A percentile compares a stretch with the other conserved stretches of the same genome.
These are phyloP conservation scores for Hyppa rectilinea DNA, from an alignment of 2,888 invertebrate species.

Conservation along the genomic window DNA sequence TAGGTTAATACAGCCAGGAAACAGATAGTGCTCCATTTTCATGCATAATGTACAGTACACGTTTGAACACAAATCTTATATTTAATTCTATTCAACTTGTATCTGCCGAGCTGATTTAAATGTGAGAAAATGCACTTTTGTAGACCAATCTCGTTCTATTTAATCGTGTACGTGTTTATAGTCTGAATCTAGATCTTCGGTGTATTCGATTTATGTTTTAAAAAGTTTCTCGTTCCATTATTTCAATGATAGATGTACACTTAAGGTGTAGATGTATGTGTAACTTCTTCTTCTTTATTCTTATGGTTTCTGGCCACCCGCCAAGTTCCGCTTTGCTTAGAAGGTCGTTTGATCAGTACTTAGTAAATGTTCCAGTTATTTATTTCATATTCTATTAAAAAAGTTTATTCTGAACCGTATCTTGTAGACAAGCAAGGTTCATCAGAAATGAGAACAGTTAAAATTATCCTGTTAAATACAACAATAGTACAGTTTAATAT, in stretches of 20 bases:
- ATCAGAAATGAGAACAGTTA: conserved; percentile 9
- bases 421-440: conserved; percentile 25
- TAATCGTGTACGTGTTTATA: conserved; percentile 41
- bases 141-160: conserved; percentile 21
- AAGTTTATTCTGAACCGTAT: neutral
- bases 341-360: conserved; percentile 40
- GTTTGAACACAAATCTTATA: neutral
- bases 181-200: conserved; percentile 19
- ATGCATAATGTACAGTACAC: neutral
- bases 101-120: conserved; percentile 22
- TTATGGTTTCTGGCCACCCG: conserved; percentile 33
- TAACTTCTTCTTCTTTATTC: conserved; percentile 30
- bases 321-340: conserved; percentile 49
- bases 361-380: conserved; percentile 39
- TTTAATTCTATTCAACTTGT: conserved; percentile 14
- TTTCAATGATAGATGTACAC: conserved; percentile 20
- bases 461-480: conserved; percentile 31
- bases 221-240: neutral
- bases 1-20: neutral
- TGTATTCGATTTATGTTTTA: conserved; percentile 13
- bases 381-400: conserved; percentile 14
- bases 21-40: conserved; percentile 6
- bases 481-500: conserved; percentile 37
- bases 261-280: conserved; percentile 5
- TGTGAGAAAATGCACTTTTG: conserved; percentile 43